phyloP scores from a whole-genome alignment of 64 coral and sea anemone genomes.

The Astreopora myriophthalma region DNA sequence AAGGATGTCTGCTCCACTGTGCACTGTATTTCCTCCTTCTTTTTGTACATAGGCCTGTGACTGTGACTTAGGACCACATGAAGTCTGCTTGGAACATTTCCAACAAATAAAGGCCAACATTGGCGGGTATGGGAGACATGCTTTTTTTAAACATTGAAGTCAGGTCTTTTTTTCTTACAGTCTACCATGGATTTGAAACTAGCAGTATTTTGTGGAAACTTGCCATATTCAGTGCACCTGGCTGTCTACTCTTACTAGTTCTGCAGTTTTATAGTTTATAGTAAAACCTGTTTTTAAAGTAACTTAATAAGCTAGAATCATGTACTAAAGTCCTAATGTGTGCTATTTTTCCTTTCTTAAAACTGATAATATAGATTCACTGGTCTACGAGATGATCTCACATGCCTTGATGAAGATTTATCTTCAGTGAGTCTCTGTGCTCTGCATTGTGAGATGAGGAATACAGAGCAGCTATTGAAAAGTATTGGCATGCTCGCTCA shows the following conservation, averaged over 20 bases:
- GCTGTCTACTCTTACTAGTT: too few species aligned
- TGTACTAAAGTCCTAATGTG: neutral
- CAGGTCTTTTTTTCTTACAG: neutral
- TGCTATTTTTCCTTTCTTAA: neutral
- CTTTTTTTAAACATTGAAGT: neutral
- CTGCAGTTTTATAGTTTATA: too few species aligned
- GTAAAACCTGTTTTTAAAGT: too few species aligned
- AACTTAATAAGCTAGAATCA: neutral
- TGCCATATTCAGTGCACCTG: too few species aligned
- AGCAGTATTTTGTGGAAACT: too few species aligned
- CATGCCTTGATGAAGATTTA: slow-evolving; percentile 37
- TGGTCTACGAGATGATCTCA: slow-evolving; percentile 44
- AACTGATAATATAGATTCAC: slow-evolving; percentile 11
- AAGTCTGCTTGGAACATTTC: neutral
- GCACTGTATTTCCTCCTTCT: neutral
- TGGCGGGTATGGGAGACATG: neutral
- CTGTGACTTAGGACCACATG: neutral
- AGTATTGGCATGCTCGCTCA: too few species aligned
- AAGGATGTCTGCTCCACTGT: too few species aligned
- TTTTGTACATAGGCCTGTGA: neutral
- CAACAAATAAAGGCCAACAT: neutral
- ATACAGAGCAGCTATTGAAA: slow-evolving; percentile 38
- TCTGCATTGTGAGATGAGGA: slow-evolving; percentile 35
- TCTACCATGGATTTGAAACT: too few species aligned
- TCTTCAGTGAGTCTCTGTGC: slow-evolving; percentile 45